A percentile compares a stretch with the other conserved stretches of the same genome.
These are phyloP conservation scores for Philhelius pedissequus DNA, from an alignment of 2,888 invertebrate species.

Conservation along the genomic window DNA sequence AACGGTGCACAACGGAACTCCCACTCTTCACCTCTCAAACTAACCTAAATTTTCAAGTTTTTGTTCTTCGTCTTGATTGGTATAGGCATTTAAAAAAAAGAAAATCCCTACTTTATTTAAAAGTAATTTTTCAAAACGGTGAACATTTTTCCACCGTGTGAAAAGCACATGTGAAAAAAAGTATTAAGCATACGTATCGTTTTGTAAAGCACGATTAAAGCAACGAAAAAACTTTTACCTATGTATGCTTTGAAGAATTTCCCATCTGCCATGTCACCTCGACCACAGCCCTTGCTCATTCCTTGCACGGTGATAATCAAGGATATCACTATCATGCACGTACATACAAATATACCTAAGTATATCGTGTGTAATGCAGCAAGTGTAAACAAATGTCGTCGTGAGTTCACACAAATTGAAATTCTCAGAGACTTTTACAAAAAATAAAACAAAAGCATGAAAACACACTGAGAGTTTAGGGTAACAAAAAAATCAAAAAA, in stretches of 20 bases:
- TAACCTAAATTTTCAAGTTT: too few relatives aligned
- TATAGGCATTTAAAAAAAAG: too few relatives aligned
- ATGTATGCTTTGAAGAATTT: constrained; percentile 38
- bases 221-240: constrained; percentile 25
- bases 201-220: constrained; percentile 1
- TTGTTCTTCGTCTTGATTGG: too few relatives aligned
- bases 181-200: not conserved
- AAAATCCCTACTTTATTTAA: too few relatives aligned
- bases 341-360: too few relatives aligned
- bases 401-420: constrained; percentile 67
- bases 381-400: constrained; percentile 69
- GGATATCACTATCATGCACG: constrained; percentile 67
- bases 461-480: not conserved
- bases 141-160: not conserved
- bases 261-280: constrained; percentile 38
- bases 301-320: constrained; percentile 44
- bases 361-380: constrained; percentile 67
- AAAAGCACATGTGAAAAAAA: not conserved
- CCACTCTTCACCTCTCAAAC: too few relatives aligned
- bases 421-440: constrained; percentile 55
- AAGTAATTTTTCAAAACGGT: not conserved
- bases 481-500: not conserved
- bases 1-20: too few relatives aligned
- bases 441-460: not conserved
- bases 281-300: not conserved